Conservation (phyloP, 2,888 invertebrate species). For the Cantharis nigra region DNA sequence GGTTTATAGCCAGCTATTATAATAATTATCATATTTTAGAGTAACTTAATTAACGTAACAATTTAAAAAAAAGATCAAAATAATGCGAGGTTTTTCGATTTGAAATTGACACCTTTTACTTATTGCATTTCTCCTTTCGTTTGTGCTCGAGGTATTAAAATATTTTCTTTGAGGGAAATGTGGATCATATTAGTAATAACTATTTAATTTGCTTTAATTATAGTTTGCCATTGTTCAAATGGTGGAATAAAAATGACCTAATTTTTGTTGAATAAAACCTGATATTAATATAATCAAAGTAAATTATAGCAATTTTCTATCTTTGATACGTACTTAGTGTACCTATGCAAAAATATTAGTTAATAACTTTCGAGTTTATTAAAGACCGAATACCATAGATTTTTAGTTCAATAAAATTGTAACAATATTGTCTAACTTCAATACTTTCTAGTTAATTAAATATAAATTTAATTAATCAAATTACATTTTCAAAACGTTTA, state of each 20-base stretch:
- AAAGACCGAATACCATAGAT: not conserved
- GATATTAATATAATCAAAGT: not conserved
- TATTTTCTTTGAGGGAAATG: conserved; percentile 12
- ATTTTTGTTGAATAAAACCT: conserved; percentile 5
- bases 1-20: not conserved
- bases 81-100: not conserved
- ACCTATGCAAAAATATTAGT: not conserved
- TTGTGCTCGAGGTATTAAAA: conserved; percentile 16
- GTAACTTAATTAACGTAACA: not conserved
- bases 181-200: conserved; percentile 21
- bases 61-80: not conserved
- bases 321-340: not conserved
- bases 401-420: not conserved
- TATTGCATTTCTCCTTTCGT: conserved; percentile 20
- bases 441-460: conserved; percentile 3
- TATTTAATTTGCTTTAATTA: conserved; percentile 25
- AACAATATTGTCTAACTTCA: not conserved
- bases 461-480: not conserved
- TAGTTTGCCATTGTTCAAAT: conserved; percentile 16
- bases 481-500: not conserved
- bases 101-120: conserved; percentile 8
- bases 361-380: not conserved
- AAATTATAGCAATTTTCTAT: conserved; percentile 7
- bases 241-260: conserved; percentile 21
- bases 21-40: not conserved